phyloP scores from a whole-genome alignment of 1,140 invertebrate species.

The Marisa cornuarietis region DNA sequence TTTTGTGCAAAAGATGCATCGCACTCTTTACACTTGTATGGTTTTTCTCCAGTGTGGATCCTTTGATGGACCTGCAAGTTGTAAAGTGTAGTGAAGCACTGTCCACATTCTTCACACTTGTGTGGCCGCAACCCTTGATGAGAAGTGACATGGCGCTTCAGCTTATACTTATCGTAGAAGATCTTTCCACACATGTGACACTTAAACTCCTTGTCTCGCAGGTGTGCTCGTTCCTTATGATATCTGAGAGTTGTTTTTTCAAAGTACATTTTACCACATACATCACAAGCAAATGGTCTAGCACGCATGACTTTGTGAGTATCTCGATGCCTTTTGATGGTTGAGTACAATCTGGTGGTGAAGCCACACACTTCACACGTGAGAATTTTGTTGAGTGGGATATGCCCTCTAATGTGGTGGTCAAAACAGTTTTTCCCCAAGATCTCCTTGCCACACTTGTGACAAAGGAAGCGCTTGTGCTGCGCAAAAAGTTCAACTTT shows the following conservation, averaged over 20 bases:
- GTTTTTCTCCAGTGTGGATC: conserved; percentile 10
- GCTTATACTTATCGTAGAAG: neutral
- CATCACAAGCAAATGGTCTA: neutral
- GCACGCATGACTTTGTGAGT: neutral
- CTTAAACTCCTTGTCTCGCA: conserved; percentile 4
- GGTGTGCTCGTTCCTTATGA: conserved; percentile 2
- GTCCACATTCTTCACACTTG: conserved; percentile 11
- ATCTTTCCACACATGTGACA: conserved; percentile 8
- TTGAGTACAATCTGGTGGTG: neutral
- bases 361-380: neutral
- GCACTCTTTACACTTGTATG: conserved; percentile 8
- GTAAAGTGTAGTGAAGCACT: conserved; percentile 6
- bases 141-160: neutral
- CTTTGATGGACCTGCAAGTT: conserved; percentile 6
- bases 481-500: neutral
- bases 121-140: conserved; percentile 7
- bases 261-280: conserved; percentile 10
- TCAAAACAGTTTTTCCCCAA: neutral
- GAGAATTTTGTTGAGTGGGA: neutral
- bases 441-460: neutral
- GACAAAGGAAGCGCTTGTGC: neutral
- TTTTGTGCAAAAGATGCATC: conserved; percentile 15
- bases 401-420: neutral
- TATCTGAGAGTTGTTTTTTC: neutral
- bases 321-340: neutral